These are phyloP conservation scores for Nysson spinosus DNA, from an alignment of 2,888 invertebrate genomes.

Conservation along the genomic window DNA sequence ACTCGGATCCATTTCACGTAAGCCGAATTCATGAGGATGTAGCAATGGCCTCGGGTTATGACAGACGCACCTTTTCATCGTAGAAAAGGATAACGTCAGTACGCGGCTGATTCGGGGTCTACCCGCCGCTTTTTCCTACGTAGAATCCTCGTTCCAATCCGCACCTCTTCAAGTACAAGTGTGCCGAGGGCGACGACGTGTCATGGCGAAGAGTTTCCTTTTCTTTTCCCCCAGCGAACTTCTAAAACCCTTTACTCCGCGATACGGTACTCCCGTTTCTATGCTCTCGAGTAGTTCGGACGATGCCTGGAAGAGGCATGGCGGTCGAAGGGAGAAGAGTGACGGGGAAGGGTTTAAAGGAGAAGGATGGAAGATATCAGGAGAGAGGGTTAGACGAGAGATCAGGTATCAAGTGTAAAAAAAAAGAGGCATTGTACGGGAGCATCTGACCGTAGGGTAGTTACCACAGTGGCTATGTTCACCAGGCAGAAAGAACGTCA, in stretches of 20 bases:
- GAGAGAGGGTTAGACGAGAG: constrained; percentile 62
- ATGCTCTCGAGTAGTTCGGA: constrained; percentile 4
- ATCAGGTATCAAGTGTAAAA: constrained; percentile 75
- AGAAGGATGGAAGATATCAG: no score
- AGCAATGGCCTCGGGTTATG: constrained; percentile 62
- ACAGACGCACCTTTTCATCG: constrained; percentile 27
- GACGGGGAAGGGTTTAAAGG: constrained; percentile 14
- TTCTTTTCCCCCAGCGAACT: neutral
- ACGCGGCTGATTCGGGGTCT: constrained; percentile 12
- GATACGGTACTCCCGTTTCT: no score
- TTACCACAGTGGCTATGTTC: constrained; percentile 54
- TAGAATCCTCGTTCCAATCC: constrained; percentile 54
- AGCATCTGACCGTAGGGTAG: constrained; percentile 77
- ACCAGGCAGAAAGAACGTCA: constrained; percentile 26
- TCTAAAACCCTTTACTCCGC: constrained; percentile 17
- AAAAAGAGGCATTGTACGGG: constrained; percentile 72
- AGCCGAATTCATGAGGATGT: constrained; percentile 76
- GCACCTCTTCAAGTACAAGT: constrained; percentile 56
- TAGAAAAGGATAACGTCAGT: constrained; percentile 16
- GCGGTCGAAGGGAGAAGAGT: constrained; percentile 8
- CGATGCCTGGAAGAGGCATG: constrained; percentile 6
- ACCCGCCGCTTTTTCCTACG: constrained; percentile 53
- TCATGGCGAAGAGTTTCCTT: constrained; percentile 3
- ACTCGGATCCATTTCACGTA: constrained; percentile 76
- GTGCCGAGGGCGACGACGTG: constrained; percentile 55